phyloP scores from a whole-genome alignment of 1,140 invertebrate genomes.

The Anastrepha obliqua region DNA sequence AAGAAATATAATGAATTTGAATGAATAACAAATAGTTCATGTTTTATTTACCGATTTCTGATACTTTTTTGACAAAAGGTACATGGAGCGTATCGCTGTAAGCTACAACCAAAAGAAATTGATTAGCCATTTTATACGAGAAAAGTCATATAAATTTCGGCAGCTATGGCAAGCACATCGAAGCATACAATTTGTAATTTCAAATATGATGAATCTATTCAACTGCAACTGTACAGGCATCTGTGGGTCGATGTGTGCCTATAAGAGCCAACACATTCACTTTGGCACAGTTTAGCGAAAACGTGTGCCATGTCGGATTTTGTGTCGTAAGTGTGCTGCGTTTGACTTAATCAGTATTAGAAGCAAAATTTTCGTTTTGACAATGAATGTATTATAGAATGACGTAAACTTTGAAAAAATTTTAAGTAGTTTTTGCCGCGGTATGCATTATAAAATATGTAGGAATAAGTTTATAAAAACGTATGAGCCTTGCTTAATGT shows the following conservation, averaged over 20 bases:
- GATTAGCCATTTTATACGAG: constrained; percentile 14
- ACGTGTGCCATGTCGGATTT: constrained; percentile 35
- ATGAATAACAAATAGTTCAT: too few relatives aligned
- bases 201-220: constrained; percentile 23
- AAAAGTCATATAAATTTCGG: constrained; percentile 16
- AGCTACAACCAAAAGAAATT: not conserved
- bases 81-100: not conserved
- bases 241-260: not conserved
- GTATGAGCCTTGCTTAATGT: too few relatives aligned
- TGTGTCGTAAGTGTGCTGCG: not conserved
- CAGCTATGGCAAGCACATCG: not conserved
- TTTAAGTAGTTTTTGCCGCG: not conserved
- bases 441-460: not conserved
- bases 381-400: not conserved
- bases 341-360: not conserved
- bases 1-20: too few relatives aligned
- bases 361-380: not conserved
- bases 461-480: too few relatives aligned
- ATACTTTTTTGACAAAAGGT: too few relatives aligned
- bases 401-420: not conserved
- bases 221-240: not conserved
- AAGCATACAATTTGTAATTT: constrained; percentile 30
- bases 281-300: constrained; percentile 29
- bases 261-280: constrained; percentile 15
- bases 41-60: too few relatives aligned